phyloP scores from a whole-genome alignment of 2,797 vertebrate genomes.

The Nannoperca australis region DNA sequence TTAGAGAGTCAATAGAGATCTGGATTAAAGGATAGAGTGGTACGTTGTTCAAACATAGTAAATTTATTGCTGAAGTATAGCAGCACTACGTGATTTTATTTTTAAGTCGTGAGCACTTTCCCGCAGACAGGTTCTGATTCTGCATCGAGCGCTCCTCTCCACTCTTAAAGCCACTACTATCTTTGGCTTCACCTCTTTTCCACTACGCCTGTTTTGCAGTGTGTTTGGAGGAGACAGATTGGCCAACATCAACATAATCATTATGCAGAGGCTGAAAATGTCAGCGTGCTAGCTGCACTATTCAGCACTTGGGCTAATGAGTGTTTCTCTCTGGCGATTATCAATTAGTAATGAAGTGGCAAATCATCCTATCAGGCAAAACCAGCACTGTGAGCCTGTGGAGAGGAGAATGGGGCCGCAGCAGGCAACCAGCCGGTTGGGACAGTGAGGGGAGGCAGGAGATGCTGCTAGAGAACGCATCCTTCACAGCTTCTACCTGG shows the following conservation, averaged over 20 bases:
- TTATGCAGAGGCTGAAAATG: conserved; percentile 69
- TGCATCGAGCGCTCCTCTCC: neutral
- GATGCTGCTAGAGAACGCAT: conserved; percentile 50
- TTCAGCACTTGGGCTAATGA: conserved; percentile 76
- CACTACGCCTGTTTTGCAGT: conserved; percentile 13
- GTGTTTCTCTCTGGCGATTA: conserved; percentile 74
- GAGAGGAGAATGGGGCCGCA: conserved; percentile 46
- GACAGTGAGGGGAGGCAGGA: conserved; percentile 10
- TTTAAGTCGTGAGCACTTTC: neutral
- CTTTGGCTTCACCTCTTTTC: conserved; percentile 18
- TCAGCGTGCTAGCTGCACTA: conserved; percentile 63
- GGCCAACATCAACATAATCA: conserved; percentile 57
- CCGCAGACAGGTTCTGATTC: neutral
- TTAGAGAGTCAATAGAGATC: neutral
- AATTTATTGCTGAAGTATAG: neutral
- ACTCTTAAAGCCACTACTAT: neutral
- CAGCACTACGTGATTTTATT: neutral
- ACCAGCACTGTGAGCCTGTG: conserved; percentile 47
- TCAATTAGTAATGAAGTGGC: conserved; percentile 84
- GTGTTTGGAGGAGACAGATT: conserved; percentile 38
- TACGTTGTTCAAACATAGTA: neutral
- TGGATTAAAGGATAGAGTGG: neutral
- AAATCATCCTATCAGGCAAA: conserved; percentile 79
- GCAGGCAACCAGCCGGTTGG: conserved; percentile 30
- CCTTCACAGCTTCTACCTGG: conserved; percentile 47